Evolutionary conservation across 2,888 invertebrate genomes (phyloP).

Genomic region (Eumacrocentrus americanus): DNA sequence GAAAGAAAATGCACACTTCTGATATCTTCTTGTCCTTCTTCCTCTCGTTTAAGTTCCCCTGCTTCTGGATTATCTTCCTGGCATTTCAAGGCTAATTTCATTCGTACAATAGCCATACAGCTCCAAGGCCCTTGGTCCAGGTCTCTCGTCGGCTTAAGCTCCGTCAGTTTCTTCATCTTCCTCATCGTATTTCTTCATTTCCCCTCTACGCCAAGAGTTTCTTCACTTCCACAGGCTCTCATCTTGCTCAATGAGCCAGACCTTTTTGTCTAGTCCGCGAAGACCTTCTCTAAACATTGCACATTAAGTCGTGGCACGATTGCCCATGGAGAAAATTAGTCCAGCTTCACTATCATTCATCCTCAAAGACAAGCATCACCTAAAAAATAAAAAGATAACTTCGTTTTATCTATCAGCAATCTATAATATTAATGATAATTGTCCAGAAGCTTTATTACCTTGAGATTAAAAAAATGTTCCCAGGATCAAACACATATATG

Average conservation of each 20-base stretch:
- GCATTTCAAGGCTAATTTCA: slow-evolving; percentile 60
- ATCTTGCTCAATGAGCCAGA: slow-evolving; percentile 17
- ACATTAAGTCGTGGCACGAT: slow-evolving; percentile 1
- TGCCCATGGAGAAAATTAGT: slow-evolving; percentile 7
- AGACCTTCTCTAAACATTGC: slow-evolving; percentile 26
- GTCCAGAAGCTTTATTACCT: no score
- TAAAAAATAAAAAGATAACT: not conserved
- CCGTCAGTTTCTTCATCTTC: slow-evolving; percentile 8
- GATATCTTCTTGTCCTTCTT: not conserved
- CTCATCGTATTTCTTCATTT: slow-evolving; percentile 21
- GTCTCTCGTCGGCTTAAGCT: slow-evolving; percentile 22
- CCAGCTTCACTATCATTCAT: not conserved
- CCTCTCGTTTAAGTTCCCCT: slow-evolving; percentile 7
- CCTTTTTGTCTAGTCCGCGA: slow-evolving; percentile 9
- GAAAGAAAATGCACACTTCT: slow-evolving; percentile 13
- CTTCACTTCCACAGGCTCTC: no score
- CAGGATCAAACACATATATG: not conserved
- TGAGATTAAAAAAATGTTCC: not conserved
- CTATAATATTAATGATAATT: no score
- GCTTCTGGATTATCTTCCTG: slow-evolving; percentile 50
- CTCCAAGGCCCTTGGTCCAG: slow-evolving; percentile 32
- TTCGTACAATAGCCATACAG: slow-evolving; percentile 49
- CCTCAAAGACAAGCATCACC: not conserved
- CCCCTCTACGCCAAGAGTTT: slow-evolving; percentile 1
- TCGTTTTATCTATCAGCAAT: no score